A percentile compares a stretch with the other conserved stretches of the same genome.
Conservation (phyloP, 1,140 invertebrate species). For the Camponotus floridanus region DNA sequence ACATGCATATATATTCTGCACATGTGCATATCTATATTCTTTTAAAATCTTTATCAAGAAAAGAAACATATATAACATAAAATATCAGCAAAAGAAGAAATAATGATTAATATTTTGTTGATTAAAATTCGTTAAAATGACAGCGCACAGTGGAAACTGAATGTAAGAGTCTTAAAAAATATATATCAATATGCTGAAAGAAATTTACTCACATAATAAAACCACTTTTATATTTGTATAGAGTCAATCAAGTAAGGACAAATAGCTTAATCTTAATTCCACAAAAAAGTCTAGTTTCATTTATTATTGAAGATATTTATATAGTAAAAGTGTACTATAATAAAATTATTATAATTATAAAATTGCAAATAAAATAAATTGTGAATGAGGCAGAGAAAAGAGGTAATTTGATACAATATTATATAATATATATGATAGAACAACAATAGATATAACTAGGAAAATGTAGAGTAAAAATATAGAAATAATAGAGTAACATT, state of each 20-base stretch:
- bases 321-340: not conserved
- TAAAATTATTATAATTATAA: not conserved
- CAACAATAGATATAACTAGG: not conserved
- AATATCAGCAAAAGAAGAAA: not conserved
- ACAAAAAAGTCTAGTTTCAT: not conserved
- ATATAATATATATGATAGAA: no score
- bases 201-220: not conserved
- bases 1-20: no score
- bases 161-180: not conserved
- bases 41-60: not conserved
- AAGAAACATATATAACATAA: not conserved
- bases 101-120: not conserved
- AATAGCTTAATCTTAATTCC: not conserved
- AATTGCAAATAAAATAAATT: not conserved
- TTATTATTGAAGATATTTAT: not conserved
- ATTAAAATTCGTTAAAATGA: not conserved
- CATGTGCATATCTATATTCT: not conserved
- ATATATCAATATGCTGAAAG: not conserved
- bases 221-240: not conserved
- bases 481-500: slow-evolving; percentile 3
- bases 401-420: not conserved
- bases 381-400: not conserved
- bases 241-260: not conserved
- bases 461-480: slow-evolving; percentile 11
- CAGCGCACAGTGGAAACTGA: not conserved